phyloP scores from a whole-genome alignment of 2,113 vertebrate species.

The Elachura formosa region DNA sequence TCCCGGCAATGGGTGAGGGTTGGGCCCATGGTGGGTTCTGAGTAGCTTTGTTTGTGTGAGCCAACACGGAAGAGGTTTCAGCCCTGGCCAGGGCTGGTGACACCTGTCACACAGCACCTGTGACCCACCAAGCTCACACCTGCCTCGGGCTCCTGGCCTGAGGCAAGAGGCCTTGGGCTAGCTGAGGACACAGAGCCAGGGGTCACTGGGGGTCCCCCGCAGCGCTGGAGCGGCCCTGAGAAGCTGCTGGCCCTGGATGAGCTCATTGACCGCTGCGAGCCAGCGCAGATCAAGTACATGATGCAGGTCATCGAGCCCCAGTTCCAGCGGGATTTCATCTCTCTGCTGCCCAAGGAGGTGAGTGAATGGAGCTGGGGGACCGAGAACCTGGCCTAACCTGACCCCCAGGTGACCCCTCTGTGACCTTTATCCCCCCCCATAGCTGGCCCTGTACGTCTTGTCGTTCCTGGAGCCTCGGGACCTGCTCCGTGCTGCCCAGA shows the following conservation, averaged over 20 bases:
- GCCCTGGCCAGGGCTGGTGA: neutral
- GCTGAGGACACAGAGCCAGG: neutral
- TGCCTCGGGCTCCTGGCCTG: neutral
- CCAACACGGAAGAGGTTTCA: neutral
- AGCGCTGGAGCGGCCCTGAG: constrained; percentile 59
- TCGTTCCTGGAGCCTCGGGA: constrained; percentile 57
- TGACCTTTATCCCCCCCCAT: accelerated
- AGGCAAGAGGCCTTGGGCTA: neutral
- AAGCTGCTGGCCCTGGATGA: constrained; percentile 68
- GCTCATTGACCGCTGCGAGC: constrained; percentile 66
- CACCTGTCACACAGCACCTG: neutral
- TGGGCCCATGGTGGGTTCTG: neutral
- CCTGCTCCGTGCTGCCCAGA: constrained; percentile 54
- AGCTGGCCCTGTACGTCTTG: constrained; percentile 50
- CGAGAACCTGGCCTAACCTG: neutral
- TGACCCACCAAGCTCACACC: neutral
- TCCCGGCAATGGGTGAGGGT: no score
- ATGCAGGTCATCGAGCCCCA: constrained; percentile 72
- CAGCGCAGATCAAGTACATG: constrained; percentile 69
- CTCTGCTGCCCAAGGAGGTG: constrained; percentile 70
- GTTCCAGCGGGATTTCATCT: constrained; percentile 71
- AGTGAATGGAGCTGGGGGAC: neutral
- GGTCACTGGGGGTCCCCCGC: neutral
- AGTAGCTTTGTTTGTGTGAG: neutral
- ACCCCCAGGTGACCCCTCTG: accelerated